Evolutionary conservation across 2,797 vertebrate species (phyloP), one percentile per base, ranked within the genome.

Genomic region (Aeoliscus strigatus): DNA sequence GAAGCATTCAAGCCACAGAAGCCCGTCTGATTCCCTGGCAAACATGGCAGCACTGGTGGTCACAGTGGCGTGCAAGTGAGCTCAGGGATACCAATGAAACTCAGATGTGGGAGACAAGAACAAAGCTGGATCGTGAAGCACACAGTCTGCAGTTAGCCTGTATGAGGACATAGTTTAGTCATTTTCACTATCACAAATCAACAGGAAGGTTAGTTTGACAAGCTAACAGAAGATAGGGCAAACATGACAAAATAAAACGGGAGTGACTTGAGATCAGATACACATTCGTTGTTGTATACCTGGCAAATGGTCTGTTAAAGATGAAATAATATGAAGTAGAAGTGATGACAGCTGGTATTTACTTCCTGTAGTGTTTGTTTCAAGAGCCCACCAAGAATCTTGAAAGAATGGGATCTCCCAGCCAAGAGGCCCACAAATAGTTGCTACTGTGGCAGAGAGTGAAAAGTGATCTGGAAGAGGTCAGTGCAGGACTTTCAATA

Each of bases 401-500:
- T n/a, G n/a, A n/a, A n/a, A n/a, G n/a, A n/a, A n/a, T n/a, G 3
- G 21, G 40, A 64, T 35, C 12, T 46, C 38, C 51, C 7, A 25
- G 53, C 25, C 41, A 12, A 51, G 46, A 35, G 43, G 27, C 47
- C 46, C 34, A 46, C 59, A 67, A 72, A 62, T 39, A 47, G 53
- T 53, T 40, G 45, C 60, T 51, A 54, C 41, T 43, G 39, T 43
- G 37, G 39, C 57, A 60, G 44, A 58, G 51, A 37, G 47, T 72
- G 81, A 78, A 78, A 83, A 39, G 25, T 60, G 71, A 82, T 75
- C 71, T 26, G 43, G 51, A 48, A 35, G n/a, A 28, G 53, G 73
- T 57, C 70, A 59, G 51, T 64, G 43, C 35, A 28, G 50, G 44
- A 55, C 52, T 33, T n/a, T 51, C 30, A 41, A 23, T 66, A 61